Evolutionary conservation across 1,140 invertebrate genomes (phyloP).

Genomic region (Danaus melanippus): DNA sequence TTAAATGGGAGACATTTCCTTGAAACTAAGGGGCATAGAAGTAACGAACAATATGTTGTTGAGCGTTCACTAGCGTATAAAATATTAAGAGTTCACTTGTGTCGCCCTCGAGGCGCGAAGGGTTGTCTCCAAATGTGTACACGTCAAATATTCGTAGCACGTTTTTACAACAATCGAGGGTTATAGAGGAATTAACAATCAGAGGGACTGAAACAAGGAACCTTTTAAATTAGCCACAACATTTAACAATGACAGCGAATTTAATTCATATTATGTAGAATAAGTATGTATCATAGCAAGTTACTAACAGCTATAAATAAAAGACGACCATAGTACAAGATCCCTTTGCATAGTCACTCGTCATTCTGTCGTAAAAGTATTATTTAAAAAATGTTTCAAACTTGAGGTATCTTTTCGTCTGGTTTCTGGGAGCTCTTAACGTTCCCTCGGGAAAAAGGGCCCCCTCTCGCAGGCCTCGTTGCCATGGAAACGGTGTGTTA

Average conservation of each 20-base stretch:
- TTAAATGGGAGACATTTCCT: slow-evolving; percentile 11
- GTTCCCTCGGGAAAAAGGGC: slow-evolving; percentile 44
- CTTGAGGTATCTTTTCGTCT: slow-evolving; percentile 43
- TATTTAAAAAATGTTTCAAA: slow-evolving; percentile 28
- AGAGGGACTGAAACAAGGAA: slow-evolving; percentile 6
- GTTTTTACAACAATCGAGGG: neutral
- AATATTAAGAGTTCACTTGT: slow-evolving; percentile 1
- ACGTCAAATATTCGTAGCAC: slow-evolving; percentile 1
- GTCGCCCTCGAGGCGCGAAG: slow-evolving; percentile 4
- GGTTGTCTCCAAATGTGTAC: neutral
- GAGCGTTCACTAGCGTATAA: slow-evolving; percentile 6
- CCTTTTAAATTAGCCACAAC: too few relatives aligned
- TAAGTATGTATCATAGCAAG: too few relatives aligned
- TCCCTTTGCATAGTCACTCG: slow-evolving; percentile 22
- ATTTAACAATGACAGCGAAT: too few relatives aligned
- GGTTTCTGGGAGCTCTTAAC: slow-evolving; percentile 49
- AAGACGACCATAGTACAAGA: slow-evolving; percentile 30
- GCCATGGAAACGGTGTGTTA: slow-evolving; percentile 60
- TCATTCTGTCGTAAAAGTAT: slow-evolving; percentile 27
- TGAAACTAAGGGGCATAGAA: slow-evolving; percentile 16
- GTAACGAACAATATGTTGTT: slow-evolving; percentile 19
- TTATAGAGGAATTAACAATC: slow-evolving; percentile 1
- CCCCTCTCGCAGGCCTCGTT: slow-evolving; percentile 51
- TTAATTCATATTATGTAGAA: too few relatives aligned
- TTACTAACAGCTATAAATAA: slow-evolving; percentile 8